These are phyloP conservation scores for Nomada hirtipes DNA, from an alignment of 2,888 invertebrate genomes.

Conservation along the genomic window DNA sequence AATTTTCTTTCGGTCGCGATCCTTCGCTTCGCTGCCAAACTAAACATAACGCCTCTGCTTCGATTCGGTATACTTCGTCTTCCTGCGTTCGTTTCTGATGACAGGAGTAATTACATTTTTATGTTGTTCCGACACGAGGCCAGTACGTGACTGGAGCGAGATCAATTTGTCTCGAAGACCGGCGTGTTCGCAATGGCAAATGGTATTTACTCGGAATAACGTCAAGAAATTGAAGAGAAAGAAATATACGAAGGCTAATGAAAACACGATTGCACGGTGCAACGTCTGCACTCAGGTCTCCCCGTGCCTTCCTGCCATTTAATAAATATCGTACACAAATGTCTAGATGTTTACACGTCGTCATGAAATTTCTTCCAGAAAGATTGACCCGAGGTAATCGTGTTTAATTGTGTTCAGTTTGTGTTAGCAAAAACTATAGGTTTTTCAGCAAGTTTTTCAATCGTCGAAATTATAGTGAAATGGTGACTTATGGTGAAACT, in stretches of 20 bases:
- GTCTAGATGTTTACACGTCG: conserved; percentile 13
- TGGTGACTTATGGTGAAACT: background rate
- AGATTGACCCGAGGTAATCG: background rate
- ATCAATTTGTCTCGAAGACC: conserved; percentile 71
- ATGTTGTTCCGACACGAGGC: conserved; percentile 71
- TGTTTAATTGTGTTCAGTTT: background rate
- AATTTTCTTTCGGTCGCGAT: conserved; percentile 40
- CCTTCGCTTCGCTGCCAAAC: conserved; percentile 68
- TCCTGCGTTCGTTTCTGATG: conserved; percentile 64
- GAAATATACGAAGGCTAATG: conserved; percentile 53
- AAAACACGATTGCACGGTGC: conserved; percentile 60
- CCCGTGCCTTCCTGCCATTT: background rate
- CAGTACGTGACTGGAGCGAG: conserved; percentile 70
- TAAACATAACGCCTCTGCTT: conserved; percentile 71
- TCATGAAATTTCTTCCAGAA: conserved; percentile 18
- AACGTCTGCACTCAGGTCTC: conserved; percentile 25
- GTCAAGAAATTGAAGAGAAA: conserved; percentile 53
- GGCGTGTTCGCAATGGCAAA: conserved; percentile 70
- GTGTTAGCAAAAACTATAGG: background rate
- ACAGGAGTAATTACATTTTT: conserved; percentile 75
- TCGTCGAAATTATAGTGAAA: background rate
- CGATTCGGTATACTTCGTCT: conserved; percentile 52
- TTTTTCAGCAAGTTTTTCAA: background rate
- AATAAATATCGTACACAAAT: conserved; percentile 32
- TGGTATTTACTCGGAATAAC: conserved; percentile 71